Base-by-base conservation (phyloP, 2,888 invertebrate species). In the Bombylius discolor region DNA sequence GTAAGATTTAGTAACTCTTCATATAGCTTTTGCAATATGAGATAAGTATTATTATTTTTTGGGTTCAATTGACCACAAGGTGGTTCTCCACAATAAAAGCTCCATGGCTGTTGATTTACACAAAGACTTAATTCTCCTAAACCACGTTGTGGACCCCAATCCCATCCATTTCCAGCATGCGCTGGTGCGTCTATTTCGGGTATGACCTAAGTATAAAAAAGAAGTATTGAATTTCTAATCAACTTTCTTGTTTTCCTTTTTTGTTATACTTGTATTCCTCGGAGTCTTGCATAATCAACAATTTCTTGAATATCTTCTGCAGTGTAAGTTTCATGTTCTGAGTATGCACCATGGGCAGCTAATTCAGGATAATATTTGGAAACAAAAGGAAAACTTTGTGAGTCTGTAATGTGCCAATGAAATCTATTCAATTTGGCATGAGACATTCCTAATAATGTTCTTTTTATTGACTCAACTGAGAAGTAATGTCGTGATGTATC, bases 401-500 rank as follows among this genome's bases (percentile, higher is more conserved):
- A 90, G 71, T 96, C 96, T 6, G 85, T 85, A 39, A 89, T 78
- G 67, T 91, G 89, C 95, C 95, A 95, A 68, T 96, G 95, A 67
- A 96, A 87, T 4, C 90, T 89, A 74, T 96, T 96, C 61, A 95
- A 72, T 73, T 96, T 96, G 64, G 85, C 84, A 49, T 89, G 83
- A 0, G 88, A 84, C 95, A 96, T 94, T 4, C 87, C 93, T 58
- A 89, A 85, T 66, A 96, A 76, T 11, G 89, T 85, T 12, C 84
- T 79, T 64, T 85, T 81, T 46, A 89, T 77, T 52, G 84, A 79
- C 11, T 77, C 79, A 4, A 89, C 77, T 1, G 88, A 83, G 67
- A 96, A 85, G 71, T 83, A 97, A 72, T 96, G 94, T 32, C 97
- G 78, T 0, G 94, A 87, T 0, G 96, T 93, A 68, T 97, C 97